A percentile compares a stretch with the other conserved stretches of the same genome.
phyloP scores from a whole-genome alignment of 1,140 invertebrate species.

The Zeugodacus cucurbitae region DNA sequence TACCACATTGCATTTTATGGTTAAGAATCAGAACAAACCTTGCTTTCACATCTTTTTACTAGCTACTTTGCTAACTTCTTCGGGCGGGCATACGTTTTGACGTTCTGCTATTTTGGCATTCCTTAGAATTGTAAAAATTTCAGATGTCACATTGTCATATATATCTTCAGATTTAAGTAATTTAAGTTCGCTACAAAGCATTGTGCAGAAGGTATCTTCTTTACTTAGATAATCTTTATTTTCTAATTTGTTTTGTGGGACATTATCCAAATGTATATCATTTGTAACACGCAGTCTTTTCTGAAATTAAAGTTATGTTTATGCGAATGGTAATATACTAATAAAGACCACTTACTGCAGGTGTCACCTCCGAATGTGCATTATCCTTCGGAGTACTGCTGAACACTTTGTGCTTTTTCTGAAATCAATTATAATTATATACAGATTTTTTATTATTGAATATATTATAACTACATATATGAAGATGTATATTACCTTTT shows the following conservation, averaged over 20 bases:
- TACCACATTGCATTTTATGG: no score
- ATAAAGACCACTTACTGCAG: background rate
- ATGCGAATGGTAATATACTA: background rate
- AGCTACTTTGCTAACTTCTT: background rate
- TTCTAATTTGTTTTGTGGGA: background rate
- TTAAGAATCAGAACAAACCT: no score
- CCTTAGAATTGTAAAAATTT: background rate
- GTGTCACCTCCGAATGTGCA: background rate
- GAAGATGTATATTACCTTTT: background rate
- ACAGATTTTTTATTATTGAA: background rate
- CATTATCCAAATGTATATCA: background rate
- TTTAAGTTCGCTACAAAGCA: conserved; percentile 31
- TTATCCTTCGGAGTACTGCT: background rate
- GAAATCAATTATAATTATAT: background rate
- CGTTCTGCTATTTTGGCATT: conserved; percentile 14
- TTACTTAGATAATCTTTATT: background rate
- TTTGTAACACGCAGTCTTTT: background rate
- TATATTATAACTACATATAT: background rate
- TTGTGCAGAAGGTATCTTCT: background rate
- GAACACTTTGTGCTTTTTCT: background rate
- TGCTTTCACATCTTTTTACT: background rate
- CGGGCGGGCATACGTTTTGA: background rate
- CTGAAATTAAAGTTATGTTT: background rate
- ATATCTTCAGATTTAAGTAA: background rate
- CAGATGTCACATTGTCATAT: background rate